Conservation (phyloP, 2,113 vertebrate genomes). For the Cynoglossus semilaevis region DNA sequence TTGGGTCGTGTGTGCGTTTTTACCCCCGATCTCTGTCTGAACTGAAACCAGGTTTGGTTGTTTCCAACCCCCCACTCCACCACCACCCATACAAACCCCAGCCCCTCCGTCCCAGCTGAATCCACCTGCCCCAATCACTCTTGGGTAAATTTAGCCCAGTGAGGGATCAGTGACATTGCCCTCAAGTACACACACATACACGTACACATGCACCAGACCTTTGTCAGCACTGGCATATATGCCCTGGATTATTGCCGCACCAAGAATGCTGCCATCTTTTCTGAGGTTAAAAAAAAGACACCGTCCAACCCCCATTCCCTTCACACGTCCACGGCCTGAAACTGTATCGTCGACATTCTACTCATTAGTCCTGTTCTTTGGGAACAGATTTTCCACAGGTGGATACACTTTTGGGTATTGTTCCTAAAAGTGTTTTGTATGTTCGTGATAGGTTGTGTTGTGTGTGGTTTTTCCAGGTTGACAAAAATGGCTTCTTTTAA, state of each 20-base stretch:
- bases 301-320: neutral
- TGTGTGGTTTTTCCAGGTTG: too few relatives aligned
- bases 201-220: conserved; percentile 80
- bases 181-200: conserved; percentile 9
- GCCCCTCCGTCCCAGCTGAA: conserved; percentile 44
- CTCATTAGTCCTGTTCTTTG: conserved; percentile 1
- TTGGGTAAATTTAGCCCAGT: conserved; percentile 91
- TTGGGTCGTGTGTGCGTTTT: conserved; percentile 81
- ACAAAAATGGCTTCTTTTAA: too few relatives aligned
- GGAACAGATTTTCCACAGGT: neutral
- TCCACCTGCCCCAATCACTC: conserved; percentile 94
- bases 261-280: conserved; percentile 73
- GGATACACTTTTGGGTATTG: too few relatives aligned
- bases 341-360: conserved; percentile 19
- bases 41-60: conserved; percentile 82
- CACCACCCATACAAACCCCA: conserved; percentile 73
- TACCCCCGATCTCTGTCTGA: conserved; percentile 83
- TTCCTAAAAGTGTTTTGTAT: too few relatives aligned
- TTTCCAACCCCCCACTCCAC: conserved; percentile 73
- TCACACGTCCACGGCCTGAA: conserved; percentile 27
- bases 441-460: too few relatives aligned
- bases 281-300: conserved; percentile 74
- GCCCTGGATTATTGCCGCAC: conserved; percentile 69
- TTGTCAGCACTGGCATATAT: conserved; percentile 86
- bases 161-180: conserved; percentile 87